Evolutionary conservation across 2,888 invertebrate genomes (phyloP).

Genomic region (Subacronicta megacephala): DNA sequence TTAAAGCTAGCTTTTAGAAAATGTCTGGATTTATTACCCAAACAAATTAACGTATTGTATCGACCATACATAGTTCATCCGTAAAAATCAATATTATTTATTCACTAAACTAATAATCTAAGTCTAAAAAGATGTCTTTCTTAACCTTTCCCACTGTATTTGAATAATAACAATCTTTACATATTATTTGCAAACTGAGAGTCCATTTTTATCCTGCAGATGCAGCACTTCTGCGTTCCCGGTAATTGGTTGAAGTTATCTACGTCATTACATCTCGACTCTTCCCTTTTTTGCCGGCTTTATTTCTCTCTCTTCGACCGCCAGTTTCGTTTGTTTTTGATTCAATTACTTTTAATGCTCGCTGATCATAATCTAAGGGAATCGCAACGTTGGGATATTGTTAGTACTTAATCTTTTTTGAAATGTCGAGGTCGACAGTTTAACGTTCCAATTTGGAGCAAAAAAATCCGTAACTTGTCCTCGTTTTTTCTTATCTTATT

Average conservation of each 20-base stretch:
- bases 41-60: too few species aligned
- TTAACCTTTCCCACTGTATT: constrained; percentile 65
- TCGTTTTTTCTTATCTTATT: constrained; percentile 3
- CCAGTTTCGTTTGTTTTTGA: constrained; percentile 86
- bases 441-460: constrained; percentile 36
- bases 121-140: constrained; percentile 57
- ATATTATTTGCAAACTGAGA: constrained; percentile 77
- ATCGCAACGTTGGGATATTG: constrained; percentile 66
- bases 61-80: too few species aligned
- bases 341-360: constrained; percentile 85
- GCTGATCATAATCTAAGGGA: constrained; percentile 68
- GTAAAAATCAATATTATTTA: constrained; percentile 25
- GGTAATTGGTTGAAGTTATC: constrained; percentile 89
- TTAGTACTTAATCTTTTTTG: constrained; percentile 62
- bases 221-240: constrained; percentile 83
- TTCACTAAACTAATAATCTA: constrained; percentile 29
- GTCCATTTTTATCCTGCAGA: constrained; percentile 85
- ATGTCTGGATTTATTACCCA: too few species aligned
- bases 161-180: constrained; percentile 75
- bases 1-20: too few species aligned
- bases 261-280: constrained; percentile 88
- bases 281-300: constrained; percentile 80
- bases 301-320: constrained; percentile 80
- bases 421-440: constrained; percentile 44
- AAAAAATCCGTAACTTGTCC: constrained; percentile 15